Conservation (phyloP, 30 jellyfish, hydroid and myxozoan genomes). For the Pelagia noctiluca region DNA sequence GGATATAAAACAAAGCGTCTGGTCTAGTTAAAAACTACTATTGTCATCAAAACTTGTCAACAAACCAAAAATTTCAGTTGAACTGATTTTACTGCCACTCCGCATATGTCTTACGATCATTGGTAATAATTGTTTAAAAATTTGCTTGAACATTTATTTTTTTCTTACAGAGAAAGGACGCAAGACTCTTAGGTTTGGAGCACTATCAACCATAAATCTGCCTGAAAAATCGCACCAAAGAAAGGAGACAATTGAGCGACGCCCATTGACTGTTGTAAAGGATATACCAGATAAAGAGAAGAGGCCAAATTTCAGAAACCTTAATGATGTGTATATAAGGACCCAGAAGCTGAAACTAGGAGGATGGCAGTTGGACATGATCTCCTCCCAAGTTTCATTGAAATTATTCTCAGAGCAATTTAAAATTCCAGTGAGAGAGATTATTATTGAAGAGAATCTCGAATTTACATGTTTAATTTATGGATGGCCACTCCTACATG, state of each 20-base stretch:
- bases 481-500: slow-evolving; percentile 14
- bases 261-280: slow-evolving; percentile 1
- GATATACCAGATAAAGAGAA: slow-evolving; percentile 9
- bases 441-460: slow-evolving; percentile 1
- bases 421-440: background rate
- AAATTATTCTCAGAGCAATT: background rate
- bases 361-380: background rate
- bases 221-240: slow-evolving; percentile 13
- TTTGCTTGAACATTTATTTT: no score
- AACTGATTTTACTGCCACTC: no score
- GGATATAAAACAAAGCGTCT: no score
- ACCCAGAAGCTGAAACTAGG: slow-evolving; percentile 4
- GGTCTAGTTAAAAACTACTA: no score
- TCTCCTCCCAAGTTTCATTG: background rate
- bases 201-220: slow-evolving; percentile 2
- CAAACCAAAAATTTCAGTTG: no score
- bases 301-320: background rate
- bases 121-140: no score
- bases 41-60: no score
- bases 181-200: slow-evolving; percentile 8
- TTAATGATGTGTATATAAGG: background rate
- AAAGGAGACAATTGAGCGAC: slow-evolving; percentile 8
- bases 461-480: slow-evolving; percentile 2
- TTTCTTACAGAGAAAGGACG: slow-evolving; percentile 5
- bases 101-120: no score